Evolutionary conservation across 1,140 invertebrate species (phyloP).

Genomic region (Oreohelix idahoensis): DNA sequence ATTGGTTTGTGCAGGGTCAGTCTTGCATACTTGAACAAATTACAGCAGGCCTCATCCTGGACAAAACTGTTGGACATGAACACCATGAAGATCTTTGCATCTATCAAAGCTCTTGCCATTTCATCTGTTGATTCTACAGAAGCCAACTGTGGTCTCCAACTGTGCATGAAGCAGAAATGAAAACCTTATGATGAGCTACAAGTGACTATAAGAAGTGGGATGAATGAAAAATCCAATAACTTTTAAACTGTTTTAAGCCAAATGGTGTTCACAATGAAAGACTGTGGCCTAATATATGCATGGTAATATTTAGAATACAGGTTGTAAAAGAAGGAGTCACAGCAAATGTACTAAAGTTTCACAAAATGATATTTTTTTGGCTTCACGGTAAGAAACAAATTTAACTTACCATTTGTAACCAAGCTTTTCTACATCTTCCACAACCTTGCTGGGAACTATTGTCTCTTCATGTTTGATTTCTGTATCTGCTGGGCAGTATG

Average conservation of each 20-base stretch:
- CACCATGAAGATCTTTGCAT: constrained; percentile 64
- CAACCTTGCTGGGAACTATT: constrained; percentile 32
- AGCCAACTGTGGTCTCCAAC: constrained; percentile 56
- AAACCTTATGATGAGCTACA: too few species aligned
- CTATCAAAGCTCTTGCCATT: constrained; percentile 59
- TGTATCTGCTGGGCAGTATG: constrained; percentile 57
- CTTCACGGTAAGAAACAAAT: too few species aligned
- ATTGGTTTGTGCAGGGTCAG: constrained; percentile 66
- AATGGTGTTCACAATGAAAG: too few species aligned
- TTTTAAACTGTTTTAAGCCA: too few species aligned
- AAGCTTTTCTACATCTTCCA: constrained; percentile 41
- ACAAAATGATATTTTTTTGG: too few species aligned
- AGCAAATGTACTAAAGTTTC: too few species aligned
- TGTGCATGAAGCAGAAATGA: constrained; percentile 44
- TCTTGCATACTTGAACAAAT: constrained; percentile 68
- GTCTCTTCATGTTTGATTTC: constrained; percentile 1
- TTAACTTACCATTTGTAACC: constrained; percentile 38
- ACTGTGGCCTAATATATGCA: too few species aligned
- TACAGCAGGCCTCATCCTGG: constrained; percentile 59
- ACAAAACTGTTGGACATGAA: constrained; percentile 67
- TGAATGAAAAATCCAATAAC: too few species aligned
- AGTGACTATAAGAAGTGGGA: too few species aligned
- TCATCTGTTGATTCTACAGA: constrained; percentile 52
- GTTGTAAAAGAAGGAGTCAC: too few species aligned
- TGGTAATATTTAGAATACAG: too few species aligned